These are phyloP conservation scores for Anhinga anhinga DNA, from an alignment of 2,113 vertebrate species.

Conservation along the genomic window DNA sequence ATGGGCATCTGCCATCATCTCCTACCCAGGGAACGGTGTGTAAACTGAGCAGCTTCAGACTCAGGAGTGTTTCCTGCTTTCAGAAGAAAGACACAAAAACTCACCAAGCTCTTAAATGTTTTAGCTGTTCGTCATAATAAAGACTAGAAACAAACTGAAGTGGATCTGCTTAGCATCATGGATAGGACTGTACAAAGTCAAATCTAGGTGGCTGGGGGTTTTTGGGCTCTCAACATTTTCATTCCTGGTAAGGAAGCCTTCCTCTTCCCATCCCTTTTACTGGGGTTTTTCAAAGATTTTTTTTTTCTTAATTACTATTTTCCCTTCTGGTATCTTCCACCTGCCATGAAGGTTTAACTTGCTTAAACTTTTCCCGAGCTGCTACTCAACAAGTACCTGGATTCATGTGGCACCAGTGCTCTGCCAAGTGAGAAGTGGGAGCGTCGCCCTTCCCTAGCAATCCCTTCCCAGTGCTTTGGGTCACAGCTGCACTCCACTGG, in stretches of 20 bases:
- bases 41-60: neutral
- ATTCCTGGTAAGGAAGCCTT: neutral
- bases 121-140: neutral
- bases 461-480: neutral
- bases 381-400: neutral
- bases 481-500: neutral
- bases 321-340: neutral
- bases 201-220: neutral
- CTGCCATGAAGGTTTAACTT: neutral
- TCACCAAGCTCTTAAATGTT: neutral
- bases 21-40: neutral
- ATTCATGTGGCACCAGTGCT: neutral
- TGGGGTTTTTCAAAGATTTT: rapidly evolving
- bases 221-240: neutral
- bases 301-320: neutral
- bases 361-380: neutral
- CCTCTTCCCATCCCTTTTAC: neutral
- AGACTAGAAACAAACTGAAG: neutral
- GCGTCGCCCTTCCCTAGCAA: neutral
- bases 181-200: neutral
- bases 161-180: neutral
- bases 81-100: neutral
- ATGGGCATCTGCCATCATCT: neutral
- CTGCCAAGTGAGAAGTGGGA: neutral
- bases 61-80: neutral